A percentile compares a stretch with the other conserved stretches of the same genome.
These are phyloP conservation scores for Nettapus auritus DNA, from an alignment of 2,113 vertebrate genomes.

Conservation along the genomic window DNA sequence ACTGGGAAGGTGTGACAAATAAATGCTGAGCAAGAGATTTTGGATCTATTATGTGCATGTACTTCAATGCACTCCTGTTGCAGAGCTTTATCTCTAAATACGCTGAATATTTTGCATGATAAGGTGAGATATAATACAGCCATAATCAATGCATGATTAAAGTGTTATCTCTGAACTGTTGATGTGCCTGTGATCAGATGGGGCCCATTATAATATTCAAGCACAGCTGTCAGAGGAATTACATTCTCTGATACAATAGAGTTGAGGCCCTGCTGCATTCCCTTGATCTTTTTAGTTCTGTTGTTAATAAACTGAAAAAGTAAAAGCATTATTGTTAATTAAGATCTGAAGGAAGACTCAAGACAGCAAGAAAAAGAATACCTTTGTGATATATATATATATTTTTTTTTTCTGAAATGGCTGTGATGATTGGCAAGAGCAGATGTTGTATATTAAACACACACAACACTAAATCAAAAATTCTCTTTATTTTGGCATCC, in stretches of 20 bases:
- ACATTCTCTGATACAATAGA: background rate
- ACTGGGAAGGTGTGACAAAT: background rate
- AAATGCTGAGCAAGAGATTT: background rate
- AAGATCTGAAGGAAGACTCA: conserved; percentile 35
- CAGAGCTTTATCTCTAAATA: conserved; percentile 4
- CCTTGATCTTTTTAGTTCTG: conserved; percentile 50
- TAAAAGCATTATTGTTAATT: conserved; percentile 51
- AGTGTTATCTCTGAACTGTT: background rate
- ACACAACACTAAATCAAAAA: conserved; percentile 19
- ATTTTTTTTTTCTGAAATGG: background rate
- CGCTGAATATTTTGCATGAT: background rate
- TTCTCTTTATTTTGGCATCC: conserved; percentile 55
- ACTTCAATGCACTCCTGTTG: background rate
- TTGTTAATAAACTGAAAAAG: conserved; percentile 39
- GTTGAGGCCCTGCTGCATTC: background rate
- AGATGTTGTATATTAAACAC: conserved; percentile 25
- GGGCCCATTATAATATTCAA: conserved; percentile 22
- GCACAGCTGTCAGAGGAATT: conserved; percentile 23
- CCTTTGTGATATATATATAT: conserved; percentile 30
- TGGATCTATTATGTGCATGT: background rate
- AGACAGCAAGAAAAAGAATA: conserved; percentile 10
- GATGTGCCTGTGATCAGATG: conserved; percentile 23
- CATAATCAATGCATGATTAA: background rate
- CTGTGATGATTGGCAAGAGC: background rate
- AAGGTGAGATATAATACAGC: background rate